These are phyloP conservation scores for Trichopoda pennipes DNA, from an alignment of 2,888 invertebrate genomes.

Conservation along the genomic window DNA sequence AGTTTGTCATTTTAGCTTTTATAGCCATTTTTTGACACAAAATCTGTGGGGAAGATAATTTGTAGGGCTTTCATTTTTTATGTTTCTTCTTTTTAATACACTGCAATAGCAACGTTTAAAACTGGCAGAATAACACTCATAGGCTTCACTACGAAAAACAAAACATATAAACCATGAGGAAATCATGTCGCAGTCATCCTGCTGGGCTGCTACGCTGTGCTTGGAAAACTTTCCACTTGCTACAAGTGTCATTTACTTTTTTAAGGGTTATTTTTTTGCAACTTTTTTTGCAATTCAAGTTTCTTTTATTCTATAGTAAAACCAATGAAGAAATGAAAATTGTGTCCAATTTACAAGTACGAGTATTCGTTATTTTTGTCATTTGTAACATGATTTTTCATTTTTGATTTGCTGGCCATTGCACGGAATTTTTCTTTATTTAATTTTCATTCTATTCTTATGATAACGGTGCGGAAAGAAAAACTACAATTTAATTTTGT, in stretches of 20 bases:
- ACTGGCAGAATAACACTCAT: conserved; percentile 30
- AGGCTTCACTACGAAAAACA: conserved; percentile 26
- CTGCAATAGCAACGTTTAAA: not conserved
- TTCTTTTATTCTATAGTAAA: conserved; percentile 12
- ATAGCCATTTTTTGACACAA: conserved; percentile 12
- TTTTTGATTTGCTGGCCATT: not conserved
- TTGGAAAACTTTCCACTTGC: conserved; percentile 34
- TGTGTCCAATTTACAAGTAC: conserved; percentile 32
- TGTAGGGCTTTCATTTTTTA: not conserved
- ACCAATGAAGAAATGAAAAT: conserved; percentile 51
- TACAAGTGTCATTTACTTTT: conserved; percentile 30
- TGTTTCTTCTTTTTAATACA: not conserved
- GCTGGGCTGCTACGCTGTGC: conserved; percentile 16
- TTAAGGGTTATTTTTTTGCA: conserved; percentile 22
- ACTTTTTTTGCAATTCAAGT: conserved; percentile 8
- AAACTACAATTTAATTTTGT: conserved; percentile 9
- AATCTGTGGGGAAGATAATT: conserved; percentile 10
- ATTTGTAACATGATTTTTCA: conserved; percentile 25
- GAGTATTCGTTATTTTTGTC: conserved; percentile 51
- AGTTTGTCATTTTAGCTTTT: conserved; percentile 34
- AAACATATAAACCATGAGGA: not conserved
- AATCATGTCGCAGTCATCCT: conserved; percentile 18
- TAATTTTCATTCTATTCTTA: not conserved
- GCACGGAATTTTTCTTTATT: not conserved
- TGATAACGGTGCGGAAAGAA: not conserved